phyloP scores from a whole-genome alignment of 2,113 vertebrate species.

The Equus quagga region DNA sequence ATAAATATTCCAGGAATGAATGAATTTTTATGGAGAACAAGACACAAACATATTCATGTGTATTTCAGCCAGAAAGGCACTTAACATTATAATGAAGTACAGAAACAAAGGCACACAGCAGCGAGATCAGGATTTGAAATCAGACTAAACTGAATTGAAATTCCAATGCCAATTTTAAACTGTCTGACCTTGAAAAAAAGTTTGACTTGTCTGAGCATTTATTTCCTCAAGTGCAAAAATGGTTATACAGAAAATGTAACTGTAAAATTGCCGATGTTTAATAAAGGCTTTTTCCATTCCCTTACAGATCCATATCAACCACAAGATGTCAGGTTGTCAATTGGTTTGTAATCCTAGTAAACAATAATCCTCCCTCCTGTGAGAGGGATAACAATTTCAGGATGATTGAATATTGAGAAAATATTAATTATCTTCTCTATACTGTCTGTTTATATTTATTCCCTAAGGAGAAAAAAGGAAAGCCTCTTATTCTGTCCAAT shows the following conservation, averaged over 20 bases:
- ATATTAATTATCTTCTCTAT: conserved; percentile 10
- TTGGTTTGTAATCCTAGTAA: not conserved
- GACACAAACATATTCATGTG: not conserved
- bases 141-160: not conserved
- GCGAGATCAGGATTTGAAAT: not conserved
- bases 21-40: not conserved
- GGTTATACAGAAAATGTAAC: not conserved
- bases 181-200: not conserved
- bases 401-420: not conserved
- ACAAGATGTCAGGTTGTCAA: not conserved
- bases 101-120: not conserved
- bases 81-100: not conserved
- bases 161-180: conserved; percentile 15
- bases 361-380: not conserved
- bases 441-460: not conserved
- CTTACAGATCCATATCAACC: not conserved
- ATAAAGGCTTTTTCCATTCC: not conserved
- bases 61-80: not conserved
- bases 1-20: not conserved
- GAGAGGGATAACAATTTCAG: not conserved
- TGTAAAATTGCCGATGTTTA: not conserved
- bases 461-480: not conserved
- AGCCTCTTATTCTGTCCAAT: not conserved
- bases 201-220: not conserved
- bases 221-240: not conserved